Percentiles rank a stretch among this genome's conserved stretches.
Evolutionary conservation across 1,140 invertebrate species (phyloP).

Genomic region (Branchinecta lynchi): DNA sequence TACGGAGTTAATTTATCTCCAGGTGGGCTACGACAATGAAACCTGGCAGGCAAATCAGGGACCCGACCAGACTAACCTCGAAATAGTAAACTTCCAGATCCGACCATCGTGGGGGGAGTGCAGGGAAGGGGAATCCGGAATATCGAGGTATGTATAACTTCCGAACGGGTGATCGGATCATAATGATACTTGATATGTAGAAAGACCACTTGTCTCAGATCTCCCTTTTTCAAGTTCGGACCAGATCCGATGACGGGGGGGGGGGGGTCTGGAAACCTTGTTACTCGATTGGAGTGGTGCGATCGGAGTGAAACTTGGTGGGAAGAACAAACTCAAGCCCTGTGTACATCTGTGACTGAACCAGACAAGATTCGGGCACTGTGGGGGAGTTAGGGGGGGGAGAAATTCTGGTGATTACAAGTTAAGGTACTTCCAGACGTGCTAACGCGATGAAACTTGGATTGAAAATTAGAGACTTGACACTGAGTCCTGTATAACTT

Average conservation of each 20-base stretch:
- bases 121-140: not conserved
- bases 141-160: not conserved
- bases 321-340: constrained; percentile 5
- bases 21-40: too few species aligned
- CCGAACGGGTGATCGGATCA: constrained; percentile 1
- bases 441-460: too few species aligned
- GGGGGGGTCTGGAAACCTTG: not conserved
- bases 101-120: not conserved
- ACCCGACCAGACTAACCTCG: too few species aligned
- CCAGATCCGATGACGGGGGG: constrained; percentile 2
- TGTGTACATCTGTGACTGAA: not conserved
- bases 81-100: too few species aligned
- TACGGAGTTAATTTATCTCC: too few species aligned
- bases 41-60: too few species aligned
- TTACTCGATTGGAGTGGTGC: not conserved
- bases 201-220: not conserved
- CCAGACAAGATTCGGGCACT: not conserved
- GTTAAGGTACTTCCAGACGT: too few species aligned
- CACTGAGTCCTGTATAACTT: too few species aligned
- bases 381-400: not conserved
- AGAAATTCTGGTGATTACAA: not conserved
- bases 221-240: not conserved
- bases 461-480: too few species aligned
- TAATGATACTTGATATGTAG: constrained; percentile 1
- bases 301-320: constrained; percentile 4